Base-by-base conservation (phyloP, 1,140 invertebrate species). In the Cryptotermes secundus region DNA sequence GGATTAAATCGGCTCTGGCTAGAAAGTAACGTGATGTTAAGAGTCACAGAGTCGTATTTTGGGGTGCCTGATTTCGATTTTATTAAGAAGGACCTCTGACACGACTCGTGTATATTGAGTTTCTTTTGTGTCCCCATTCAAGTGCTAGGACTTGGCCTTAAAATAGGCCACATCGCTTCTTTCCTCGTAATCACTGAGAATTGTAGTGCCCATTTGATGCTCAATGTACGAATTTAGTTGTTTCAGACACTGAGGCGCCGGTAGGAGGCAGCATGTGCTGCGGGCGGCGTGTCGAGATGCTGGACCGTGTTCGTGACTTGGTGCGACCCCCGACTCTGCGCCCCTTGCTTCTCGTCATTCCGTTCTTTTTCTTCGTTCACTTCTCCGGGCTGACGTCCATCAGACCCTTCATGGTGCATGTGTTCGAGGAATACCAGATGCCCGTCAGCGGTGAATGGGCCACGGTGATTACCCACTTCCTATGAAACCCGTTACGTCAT, bases 361-460 rank as follows among this genome's bases (percentile, higher is more conserved):
- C 92, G 26, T 89, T 90, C 6, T 96, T 96, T 87, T 94, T 95
- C 86, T 90, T 95, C 3, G 91, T 92, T 0, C 92, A 95, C 84
- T 96, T 96, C 85, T 93, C 93, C 34, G 95, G 95, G 3, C 93
- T 92, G 88, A 93, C 92, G 0, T 93, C 94, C 0, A 88, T 96
- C 19, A 93, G 94, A 88, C 95, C 94, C 0, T 96, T 93, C 86
- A 93, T 95, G 0, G 94, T 96, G 12, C 90, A 90, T 53, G 87
- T 92, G 0, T 92, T 90, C 84, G 88, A 89, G 81, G 89, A 90
- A 16, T 89, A 91, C 38, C 89, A 89, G 3, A 89, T 91, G 87
- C 87, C 89, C 10, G 87, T 90, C 26, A 89, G 91, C 87, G 87
- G 89, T 24, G 89, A 90, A 84, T 86, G 89, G 72, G 89, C 90